Evolutionary conservation across 2,113 vertebrate species (phyloP).

Genomic region (Pseudolaguvia tuberculata): DNA sequence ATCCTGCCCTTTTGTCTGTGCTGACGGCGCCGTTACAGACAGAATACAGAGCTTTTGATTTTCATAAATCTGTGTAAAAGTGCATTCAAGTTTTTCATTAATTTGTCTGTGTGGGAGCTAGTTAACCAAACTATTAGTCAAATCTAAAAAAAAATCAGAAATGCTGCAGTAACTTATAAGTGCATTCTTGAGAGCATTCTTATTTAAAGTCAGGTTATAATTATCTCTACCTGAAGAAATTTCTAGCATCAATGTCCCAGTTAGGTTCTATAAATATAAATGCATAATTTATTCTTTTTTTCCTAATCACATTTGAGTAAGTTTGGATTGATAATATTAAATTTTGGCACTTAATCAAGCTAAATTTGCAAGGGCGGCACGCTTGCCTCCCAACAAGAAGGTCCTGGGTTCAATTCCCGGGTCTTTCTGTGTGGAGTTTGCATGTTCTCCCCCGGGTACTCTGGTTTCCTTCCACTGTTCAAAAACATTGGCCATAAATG

Average conservation of each 20-base stretch:
- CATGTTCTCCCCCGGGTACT: too few relatives aligned
- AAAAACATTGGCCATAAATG: too few relatives aligned
- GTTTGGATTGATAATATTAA: constrained; percentile 50
- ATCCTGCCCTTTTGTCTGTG: too few relatives aligned
- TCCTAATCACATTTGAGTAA: constrained; percentile 43
- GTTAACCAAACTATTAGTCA: constrained; percentile 36
- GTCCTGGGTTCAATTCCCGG: too few relatives aligned
- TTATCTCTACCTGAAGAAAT: constrained; percentile 29
- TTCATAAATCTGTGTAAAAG: background rate
- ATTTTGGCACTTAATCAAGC: constrained; percentile 52
- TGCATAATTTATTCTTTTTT: constrained; percentile 37
- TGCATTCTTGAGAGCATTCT: constrained; percentile 19
- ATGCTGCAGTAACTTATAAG: constrained; percentile 36
- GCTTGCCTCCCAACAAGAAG: too few relatives aligned
- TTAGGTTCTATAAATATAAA: constrained; percentile 42
- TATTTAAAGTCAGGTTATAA: constrained; percentile 30
- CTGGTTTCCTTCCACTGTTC: too few relatives aligned
- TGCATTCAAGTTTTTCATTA: background rate
- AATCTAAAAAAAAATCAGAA: constrained; percentile 23
- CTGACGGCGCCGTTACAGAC: too few relatives aligned
- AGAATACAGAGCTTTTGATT: background rate
- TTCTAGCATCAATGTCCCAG: constrained; percentile 14
- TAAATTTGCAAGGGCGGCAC: constrained; percentile 41
- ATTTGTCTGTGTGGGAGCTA: constrained; percentile 25
- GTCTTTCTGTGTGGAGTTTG: too few relatives aligned